Evolutionary conservation across 2,113 vertebrate genomes (phyloP).

Genomic region (Ibidorhyncha struthersii): DNA sequence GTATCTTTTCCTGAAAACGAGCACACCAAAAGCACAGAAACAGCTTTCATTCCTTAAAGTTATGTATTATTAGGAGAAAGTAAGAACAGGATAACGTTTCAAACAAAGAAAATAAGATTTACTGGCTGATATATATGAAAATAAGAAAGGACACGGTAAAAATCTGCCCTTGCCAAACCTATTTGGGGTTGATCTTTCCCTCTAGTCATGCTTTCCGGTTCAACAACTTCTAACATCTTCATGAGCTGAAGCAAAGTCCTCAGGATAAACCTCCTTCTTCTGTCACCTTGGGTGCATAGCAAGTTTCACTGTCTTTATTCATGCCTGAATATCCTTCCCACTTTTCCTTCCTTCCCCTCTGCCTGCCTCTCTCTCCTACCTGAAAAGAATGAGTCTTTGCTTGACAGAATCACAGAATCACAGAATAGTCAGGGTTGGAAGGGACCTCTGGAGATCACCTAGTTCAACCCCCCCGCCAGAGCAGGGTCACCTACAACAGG

Average conservation of each 20-base stretch:
- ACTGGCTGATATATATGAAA: not conserved
- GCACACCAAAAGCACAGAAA: not conserved
- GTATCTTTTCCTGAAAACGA: not conserved
- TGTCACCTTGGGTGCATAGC: fast-evolving
- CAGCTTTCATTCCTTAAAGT: not conserved
- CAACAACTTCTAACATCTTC: not conserved
- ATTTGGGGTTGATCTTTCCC: not conserved
- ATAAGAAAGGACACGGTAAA: not conserved
- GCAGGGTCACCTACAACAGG: too few species aligned
- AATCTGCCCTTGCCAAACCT: not conserved
- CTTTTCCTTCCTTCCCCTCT: not conserved
- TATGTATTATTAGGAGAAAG: not conserved
- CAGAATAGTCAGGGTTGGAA: too few species aligned
- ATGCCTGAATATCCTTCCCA: fast-evolving
- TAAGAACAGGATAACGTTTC: not conserved
- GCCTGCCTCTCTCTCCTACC: not conserved
- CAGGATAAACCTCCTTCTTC: not conserved
- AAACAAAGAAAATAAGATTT: not conserved
- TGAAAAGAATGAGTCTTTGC: not conserved
- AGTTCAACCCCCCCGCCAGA: too few species aligned
- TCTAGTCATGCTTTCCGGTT: not conserved
- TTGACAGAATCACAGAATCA: too few species aligned
- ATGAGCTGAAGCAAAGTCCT: not conserved
- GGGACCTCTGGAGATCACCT: too few species aligned
- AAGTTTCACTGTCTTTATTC: not conserved